A percentile compares a stretch with the other conserved stretches of the same genome.
These are phyloP conservation scores for Colistium nudipinnis DNA, from an alignment of 2,113 vertebrate species.

Conservation along the genomic window DNA sequence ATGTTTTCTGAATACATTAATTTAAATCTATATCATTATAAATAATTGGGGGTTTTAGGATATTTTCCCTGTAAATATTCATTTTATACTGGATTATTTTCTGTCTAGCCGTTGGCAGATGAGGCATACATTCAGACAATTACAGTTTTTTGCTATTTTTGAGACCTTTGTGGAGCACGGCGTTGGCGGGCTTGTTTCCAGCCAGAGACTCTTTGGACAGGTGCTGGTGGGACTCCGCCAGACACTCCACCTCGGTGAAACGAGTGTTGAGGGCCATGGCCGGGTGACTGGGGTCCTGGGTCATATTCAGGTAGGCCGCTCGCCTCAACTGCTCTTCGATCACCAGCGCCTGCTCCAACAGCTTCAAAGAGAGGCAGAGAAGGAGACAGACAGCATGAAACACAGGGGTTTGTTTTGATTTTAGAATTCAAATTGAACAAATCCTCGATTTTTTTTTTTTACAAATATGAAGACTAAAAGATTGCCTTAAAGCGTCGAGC, in stretches of 20 bases:
- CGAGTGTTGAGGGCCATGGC: slow-evolving; percentile 97
- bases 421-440: slow-evolving; percentile 15
- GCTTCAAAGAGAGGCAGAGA: slow-evolving; percentile 66
- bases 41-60: background rate
- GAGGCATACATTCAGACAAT: background rate
- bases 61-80: background rate
- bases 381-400: background rate
- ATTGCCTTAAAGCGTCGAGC: slow-evolving; percentile 94
- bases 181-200: slow-evolving; percentile 96
- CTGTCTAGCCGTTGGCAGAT: background rate
- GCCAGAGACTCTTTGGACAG: slow-evolving; percentile 97
- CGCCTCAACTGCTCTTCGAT: slow-evolving; percentile 96
- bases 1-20: no score
- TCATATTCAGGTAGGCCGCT: slow-evolving; percentile 98
- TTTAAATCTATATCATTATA: no score
- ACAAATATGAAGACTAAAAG: background rate
- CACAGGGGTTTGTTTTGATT: no score
- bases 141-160: background rate
- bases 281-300: slow-evolving; percentile 93
- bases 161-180: slow-evolving; percentile 95
- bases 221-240: slow-evolving; percentile 98
- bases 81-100: background rate
- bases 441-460: no score
- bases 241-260: slow-evolving; percentile 95
- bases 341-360: slow-evolving; percentile 97